Evolutionary conservation across 2,797 vertebrate genomes (phyloP).

Genomic region (Synanceia verrucosa): DNA sequence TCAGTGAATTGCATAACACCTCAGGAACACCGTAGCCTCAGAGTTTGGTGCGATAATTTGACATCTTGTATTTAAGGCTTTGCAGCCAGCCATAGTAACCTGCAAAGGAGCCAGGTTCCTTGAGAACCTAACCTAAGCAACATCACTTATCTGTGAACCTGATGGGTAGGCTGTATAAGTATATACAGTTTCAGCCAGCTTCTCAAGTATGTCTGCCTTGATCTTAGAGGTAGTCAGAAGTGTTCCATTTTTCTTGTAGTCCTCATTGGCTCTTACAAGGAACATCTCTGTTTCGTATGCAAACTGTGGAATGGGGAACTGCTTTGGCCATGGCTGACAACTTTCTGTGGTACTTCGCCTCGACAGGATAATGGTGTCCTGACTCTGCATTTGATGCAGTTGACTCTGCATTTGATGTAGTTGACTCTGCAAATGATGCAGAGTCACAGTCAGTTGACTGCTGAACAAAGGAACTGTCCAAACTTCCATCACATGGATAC

Average conservation of each 20-base stretch:
- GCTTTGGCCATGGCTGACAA: slow-evolving; percentile 33
- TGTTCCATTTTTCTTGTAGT: slow-evolving; percentile 31
- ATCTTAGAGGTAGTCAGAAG: slow-evolving; percentile 25
- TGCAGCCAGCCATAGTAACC: slow-evolving; percentile 46
- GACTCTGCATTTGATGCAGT: slow-evolving; percentile 21
- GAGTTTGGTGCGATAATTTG: slow-evolving; percentile 35
- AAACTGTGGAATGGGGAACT: slow-evolving; percentile 46
- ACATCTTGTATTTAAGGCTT: slow-evolving; percentile 45
- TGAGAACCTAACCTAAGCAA: slow-evolving; percentile 38
- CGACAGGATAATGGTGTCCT: slow-evolving; percentile 4
- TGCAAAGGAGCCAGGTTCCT: slow-evolving; percentile 39
- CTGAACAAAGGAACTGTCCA: not conserved
- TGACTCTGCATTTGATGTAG: too few relatives aligned
- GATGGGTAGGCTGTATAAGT: slow-evolving; percentile 46
- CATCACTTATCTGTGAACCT: slow-evolving; percentile 33
- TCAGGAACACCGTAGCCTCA: not conserved
- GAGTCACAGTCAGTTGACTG: slow-evolving; percentile 12
- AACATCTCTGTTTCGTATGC: slow-evolving; percentile 42
- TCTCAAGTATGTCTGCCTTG: slow-evolving; percentile 23
- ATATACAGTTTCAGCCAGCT: slow-evolving; percentile 41
- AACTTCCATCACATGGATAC: not conserved
- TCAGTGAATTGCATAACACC: too few relatives aligned
- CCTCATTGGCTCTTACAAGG: slow-evolving; percentile 33
- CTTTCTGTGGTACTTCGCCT: not conserved
- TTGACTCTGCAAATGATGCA: slow-evolving; percentile 7